Conservation (phyloP, 2,888 invertebrate species). For the Cecidostiba fungosa region DNA sequence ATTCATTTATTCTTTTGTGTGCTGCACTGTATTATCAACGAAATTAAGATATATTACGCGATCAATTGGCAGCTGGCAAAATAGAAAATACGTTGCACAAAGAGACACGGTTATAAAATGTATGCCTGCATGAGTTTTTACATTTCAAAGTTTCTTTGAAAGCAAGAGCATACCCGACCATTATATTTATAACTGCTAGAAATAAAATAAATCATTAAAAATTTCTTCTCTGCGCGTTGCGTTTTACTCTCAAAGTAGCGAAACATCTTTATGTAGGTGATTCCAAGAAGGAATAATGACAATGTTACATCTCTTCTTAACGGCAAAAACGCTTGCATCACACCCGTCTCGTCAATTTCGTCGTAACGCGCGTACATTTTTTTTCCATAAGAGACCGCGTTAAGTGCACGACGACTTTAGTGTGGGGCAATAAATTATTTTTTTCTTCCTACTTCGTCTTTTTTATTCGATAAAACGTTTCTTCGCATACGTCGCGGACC, state of each 20-base stretch:
- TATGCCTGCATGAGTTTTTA: neutral
- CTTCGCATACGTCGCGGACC: conserved; percentile 25
- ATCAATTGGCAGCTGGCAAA: neutral
- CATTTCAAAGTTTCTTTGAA: neutral
- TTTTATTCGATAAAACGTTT: conserved; percentile 56
- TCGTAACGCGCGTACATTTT: conserved; percentile 28
- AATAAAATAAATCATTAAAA: conserved; percentile 44
- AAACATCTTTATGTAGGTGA: conserved; percentile 57
- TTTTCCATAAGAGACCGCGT: conserved; percentile 69
- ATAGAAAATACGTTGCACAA: neutral
- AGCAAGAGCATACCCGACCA: conserved; percentile 1
- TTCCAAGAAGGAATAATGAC: conserved; percentile 56
- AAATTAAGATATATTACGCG: neutral
- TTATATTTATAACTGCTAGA: conserved; percentile 19
- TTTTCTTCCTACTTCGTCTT: conserved; percentile 43
- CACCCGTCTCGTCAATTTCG: conserved; percentile 40
- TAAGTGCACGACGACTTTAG: conserved; percentile 67
- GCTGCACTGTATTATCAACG: neutral
- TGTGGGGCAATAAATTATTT: conserved; percentile 62
- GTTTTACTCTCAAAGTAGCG: conserved; percentile 27
- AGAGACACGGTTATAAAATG: conserved; percentile 1
- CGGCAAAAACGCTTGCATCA: conserved; percentile 53
- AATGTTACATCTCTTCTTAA: conserved; percentile 56
- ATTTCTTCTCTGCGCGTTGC: neutral
- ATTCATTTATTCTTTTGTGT: no score